These are phyloP conservation scores for Pheosia gnoma DNA, from an alignment of 2,888 invertebrate genomes.

Conservation along the genomic window DNA sequence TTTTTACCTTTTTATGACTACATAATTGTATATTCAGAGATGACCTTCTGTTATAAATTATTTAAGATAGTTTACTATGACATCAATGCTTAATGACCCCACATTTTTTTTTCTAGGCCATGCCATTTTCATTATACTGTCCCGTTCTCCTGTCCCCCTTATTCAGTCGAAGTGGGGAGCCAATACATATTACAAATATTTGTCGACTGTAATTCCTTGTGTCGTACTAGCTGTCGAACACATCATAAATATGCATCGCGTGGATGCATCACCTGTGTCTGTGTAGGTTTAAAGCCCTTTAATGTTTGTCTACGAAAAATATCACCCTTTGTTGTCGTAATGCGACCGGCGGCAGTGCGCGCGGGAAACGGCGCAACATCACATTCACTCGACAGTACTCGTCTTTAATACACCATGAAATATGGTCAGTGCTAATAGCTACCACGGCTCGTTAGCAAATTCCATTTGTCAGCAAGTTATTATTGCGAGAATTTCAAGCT, in stretches of 20 bases:
- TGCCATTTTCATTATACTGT: not conserved
- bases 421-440: constrained; percentile 28
- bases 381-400: constrained; percentile 22
- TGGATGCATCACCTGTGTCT: constrained; percentile 66
- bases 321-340: constrained; percentile 73
- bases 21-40: constrained; percentile 33
- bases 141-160: constrained; percentile 14
- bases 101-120: too few species aligned
- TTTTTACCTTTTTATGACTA: constrained; percentile 37
- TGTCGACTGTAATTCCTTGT: constrained; percentile 64
- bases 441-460: constrained; percentile 38
- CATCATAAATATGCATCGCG: constrained; percentile 79
- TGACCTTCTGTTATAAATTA: constrained; percentile 1
- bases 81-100: too few species aligned
- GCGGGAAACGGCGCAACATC: constrained; percentile 39
- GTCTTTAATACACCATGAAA: constrained; percentile 30
- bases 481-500: constrained; percentile 20
- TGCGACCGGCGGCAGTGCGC: constrained; percentile 59
- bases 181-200: constrained; percentile 65
- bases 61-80: not conserved
- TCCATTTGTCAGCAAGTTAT: constrained; percentile 34
- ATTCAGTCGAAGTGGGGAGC: constrained; percentile 48
- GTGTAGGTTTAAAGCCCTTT: constrained; percentile 69
- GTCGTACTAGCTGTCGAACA: constrained; percentile 72
- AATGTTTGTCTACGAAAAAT: constrained; percentile 79